Percentiles rank a stretch among this genome's conserved stretches.
Conservation (phyloP, 2,888 invertebrate species). For the Tachina lurida region DNA sequence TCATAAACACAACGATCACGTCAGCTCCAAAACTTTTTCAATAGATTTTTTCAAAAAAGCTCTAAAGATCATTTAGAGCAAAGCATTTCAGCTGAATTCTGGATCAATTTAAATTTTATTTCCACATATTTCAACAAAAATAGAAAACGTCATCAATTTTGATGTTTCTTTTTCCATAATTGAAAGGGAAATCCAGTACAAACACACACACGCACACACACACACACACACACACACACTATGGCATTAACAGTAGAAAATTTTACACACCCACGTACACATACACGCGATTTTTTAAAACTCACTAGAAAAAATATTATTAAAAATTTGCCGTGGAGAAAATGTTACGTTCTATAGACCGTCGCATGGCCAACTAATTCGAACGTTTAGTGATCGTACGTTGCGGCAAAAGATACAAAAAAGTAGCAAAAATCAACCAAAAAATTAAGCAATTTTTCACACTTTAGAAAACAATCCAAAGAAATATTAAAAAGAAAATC, state of each 20-base stretch:
- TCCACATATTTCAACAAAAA: not conserved
- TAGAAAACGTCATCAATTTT: constrained; percentile 46
- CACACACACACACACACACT: not conserved
- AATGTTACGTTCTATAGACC: constrained; percentile 66
- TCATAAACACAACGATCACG: constrained; percentile 40
- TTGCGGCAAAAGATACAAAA: constrained; percentile 37
- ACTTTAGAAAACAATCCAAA: constrained; percentile 58
- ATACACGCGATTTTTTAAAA: not conserved
- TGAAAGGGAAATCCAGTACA: constrained; percentile 28
- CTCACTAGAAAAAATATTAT: not conserved
- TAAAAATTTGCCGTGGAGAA: constrained; percentile 47
- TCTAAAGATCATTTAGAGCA: not conserved
- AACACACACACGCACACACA: not conserved
- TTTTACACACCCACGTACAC: not conserved
- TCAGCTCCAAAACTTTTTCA: constrained; percentile 46
- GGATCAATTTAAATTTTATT: not conserved
- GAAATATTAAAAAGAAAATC: constrained; percentile 45
- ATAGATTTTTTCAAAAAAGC: constrained; percentile 20
- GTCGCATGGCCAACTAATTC: constrained; percentile 66
- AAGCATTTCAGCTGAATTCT: not conserved
- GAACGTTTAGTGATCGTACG: constrained; percentile 43
- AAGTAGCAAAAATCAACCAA: constrained; percentile 35
- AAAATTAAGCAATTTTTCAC: constrained; percentile 59
- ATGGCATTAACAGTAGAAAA: too few relatives aligned
- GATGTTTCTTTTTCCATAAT: not conserved